Conservation (phyloP, 2,797 vertebrate species). For the Erpetoichthys calabaricus region DNA sequence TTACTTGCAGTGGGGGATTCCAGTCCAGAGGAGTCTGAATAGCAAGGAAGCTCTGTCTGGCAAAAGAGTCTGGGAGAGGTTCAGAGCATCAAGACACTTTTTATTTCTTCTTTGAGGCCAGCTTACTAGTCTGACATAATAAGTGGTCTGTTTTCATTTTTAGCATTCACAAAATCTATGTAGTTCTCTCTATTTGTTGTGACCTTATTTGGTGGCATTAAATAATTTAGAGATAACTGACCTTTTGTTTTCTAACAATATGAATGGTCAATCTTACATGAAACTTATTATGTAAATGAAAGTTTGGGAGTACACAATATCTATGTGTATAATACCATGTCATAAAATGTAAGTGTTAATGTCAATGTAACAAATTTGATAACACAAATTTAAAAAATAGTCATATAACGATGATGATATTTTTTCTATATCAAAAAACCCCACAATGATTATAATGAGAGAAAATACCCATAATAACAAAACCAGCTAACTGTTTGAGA, state of each 20-base stretch:
- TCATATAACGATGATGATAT: too few species aligned
- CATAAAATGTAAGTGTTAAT: not conserved
- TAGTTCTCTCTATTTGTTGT: constrained; percentile 8
- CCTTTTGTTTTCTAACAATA: constrained; percentile 9
- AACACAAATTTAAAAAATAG: too few species aligned
- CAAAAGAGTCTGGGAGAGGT: constrained; percentile 20
- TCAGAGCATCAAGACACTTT: constrained; percentile 14
- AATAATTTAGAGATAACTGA: constrained; percentile 7
- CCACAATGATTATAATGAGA: too few species aligned
- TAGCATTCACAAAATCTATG: constrained; percentile 11
- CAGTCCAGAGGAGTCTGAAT: constrained; percentile 17
- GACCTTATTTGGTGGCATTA: constrained; percentile 8
- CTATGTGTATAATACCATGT: not conserved
- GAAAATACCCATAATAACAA: too few species aligned
- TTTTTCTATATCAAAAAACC: too few species aligned
- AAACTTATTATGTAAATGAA: constrained; percentile 4
- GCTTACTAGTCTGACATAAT: constrained; percentile 28
- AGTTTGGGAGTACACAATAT: not conserved
- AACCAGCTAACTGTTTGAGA: too few species aligned
- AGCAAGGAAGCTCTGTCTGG: constrained; percentile 42
- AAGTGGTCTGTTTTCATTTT: constrained; percentile 32
- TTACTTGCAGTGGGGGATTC: constrained; percentile 22
- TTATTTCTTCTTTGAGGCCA: constrained; percentile 14
- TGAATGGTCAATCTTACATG: constrained; percentile 4
- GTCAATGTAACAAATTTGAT: not conserved